Evolutionary conservation across 1,140 invertebrate species (phyloP), one percentile per base, ranked within the genome.

Genomic region (Brachionus manjavacas): DNA sequence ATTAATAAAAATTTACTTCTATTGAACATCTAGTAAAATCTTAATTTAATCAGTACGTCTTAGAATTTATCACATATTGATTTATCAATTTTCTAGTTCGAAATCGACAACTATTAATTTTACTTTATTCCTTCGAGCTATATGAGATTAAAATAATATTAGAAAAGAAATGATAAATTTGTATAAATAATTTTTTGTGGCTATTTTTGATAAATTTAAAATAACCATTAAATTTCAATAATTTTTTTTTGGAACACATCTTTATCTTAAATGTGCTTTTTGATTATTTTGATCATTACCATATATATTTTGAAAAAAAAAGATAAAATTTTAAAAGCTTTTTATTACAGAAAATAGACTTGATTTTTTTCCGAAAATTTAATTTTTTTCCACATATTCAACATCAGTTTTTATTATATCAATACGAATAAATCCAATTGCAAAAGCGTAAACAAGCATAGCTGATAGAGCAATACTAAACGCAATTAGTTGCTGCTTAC

Each of bases 361-460:
- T 25, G 16, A 49, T 25, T 49, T 72, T 39, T n/a, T 41, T n/a
- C n/a, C 6, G 16, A 41, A 72, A 72, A 41, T 72, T 16, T 52
- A 76, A 49, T 49, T 49, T 76, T 76, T 76, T 81, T 64, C 52
- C 28, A 81, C 60, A 41, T 39, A 43, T 68, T 81, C 52, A 11
- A 68, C 20, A 25, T 81, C 79, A 20, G 79, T 23, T 35, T 39
- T 60, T 3, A 60, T 81, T 4, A 81, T 64, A 68, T 81, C 52
- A 46, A 81, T 43, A 39, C 52, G 20, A 81, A 81, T 81, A 14
- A 81, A 46, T 16, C 79, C 79, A 28, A 81, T 68, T 0, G 79
- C 79, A 25, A 81, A 81, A 25, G 79, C 79, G 64, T 81, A 81
- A 12, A 81, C 9, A 68, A 81, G 16, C 79, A 81, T 81, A 12